Conservation (phyloP, 2,797 vertebrate species). For the Hydrocynus forskahlii region DNA sequence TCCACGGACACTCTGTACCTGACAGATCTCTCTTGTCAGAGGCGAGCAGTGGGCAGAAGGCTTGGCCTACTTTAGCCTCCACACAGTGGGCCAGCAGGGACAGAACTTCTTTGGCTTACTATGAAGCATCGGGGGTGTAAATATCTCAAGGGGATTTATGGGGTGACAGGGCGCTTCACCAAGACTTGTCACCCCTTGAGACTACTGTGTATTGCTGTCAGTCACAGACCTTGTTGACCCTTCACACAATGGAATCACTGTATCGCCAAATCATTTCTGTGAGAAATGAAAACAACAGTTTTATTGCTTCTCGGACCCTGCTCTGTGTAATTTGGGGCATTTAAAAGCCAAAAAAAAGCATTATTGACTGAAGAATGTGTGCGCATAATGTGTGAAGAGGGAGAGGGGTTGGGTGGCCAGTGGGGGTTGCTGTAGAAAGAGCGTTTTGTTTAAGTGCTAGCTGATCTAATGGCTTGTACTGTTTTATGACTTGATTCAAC, state of each 20-base stretch:
- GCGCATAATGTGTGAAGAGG: conserved; percentile 50
- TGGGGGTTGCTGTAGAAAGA: conserved; percentile 64
- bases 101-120: not conserved
- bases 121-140: not conserved
- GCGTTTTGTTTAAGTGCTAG: conserved; percentile 72
- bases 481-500: conserved; percentile 74
- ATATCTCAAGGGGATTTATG: conserved; percentile 55
- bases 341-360: conserved; percentile 19
- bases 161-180: conserved; percentile 55
- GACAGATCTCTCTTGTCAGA: conserved; percentile 61
- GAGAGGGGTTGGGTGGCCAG: conserved; percentile 39
- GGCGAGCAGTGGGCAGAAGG: conserved; percentile 52
- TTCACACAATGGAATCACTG: conserved; percentile 28
- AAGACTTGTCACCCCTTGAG: conserved; percentile 56
- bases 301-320: conserved; percentile 68
- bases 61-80: conserved; percentile 51
- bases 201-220: conserved; percentile 55
- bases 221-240: conserved; percentile 53
- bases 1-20: conserved; percentile 48
- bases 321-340: conserved; percentile 64
- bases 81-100: conserved; percentile 4
- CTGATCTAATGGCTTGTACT: conserved; percentile 64
- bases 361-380: conserved; percentile 31
- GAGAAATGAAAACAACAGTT: conserved; percentile 70
- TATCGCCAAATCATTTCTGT: conserved; percentile 43